Evolutionary conservation across 1,140 invertebrate genomes (phyloP).

Genomic region (Chrysoperla carnea): DNA sequence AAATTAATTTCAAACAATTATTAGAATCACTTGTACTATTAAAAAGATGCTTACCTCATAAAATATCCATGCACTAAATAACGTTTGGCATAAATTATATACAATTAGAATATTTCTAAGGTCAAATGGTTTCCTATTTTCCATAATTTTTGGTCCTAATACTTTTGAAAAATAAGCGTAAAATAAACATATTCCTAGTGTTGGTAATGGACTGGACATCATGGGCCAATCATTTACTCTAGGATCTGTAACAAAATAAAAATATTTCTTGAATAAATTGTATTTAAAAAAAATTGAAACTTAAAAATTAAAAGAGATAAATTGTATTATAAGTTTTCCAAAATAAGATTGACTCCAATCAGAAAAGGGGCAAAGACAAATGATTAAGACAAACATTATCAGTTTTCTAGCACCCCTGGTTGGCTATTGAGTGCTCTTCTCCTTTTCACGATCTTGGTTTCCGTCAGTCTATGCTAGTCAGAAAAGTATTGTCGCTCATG

Average conservation of each 20-base stretch:
- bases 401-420: too few relatives aligned
- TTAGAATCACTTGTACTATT: not conserved
- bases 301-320: too few relatives aligned
- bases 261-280: too few relatives aligned
- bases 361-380: too few relatives aligned
- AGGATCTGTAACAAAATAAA: slow-evolving; percentile 48
- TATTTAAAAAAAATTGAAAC: too few relatives aligned
- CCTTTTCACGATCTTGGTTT: too few relatives aligned
- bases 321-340: too few relatives aligned
- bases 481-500: too few relatives aligned
- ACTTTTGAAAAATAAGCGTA: slow-evolving; percentile 74
- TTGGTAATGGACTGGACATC: slow-evolving; percentile 82
- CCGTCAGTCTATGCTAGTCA: too few relatives aligned
- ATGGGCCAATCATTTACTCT: slow-evolving; percentile 80
- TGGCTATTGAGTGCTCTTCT: too few relatives aligned
- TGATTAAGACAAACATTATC: too few relatives aligned
- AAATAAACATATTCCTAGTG: slow-evolving; percentile 60
- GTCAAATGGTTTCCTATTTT: slow-evolving; percentile 74
- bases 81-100: slow-evolving; percentile 78
- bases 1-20: not conserved
- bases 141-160: slow-evolving; percentile 75
- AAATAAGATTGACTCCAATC: too few relatives aligned
- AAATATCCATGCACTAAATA: slow-evolving; percentile 84
- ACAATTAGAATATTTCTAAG: slow-evolving; percentile 62
- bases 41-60: slow-evolving; percentile 51